Percentiles rank a stretch among this genome's conserved stretches.
These are phyloP conservation scores for Sinocyclocheilus grahami DNA, from an alignment of 2,113 vertebrate genomes.

Conservation along the genomic window DNA sequence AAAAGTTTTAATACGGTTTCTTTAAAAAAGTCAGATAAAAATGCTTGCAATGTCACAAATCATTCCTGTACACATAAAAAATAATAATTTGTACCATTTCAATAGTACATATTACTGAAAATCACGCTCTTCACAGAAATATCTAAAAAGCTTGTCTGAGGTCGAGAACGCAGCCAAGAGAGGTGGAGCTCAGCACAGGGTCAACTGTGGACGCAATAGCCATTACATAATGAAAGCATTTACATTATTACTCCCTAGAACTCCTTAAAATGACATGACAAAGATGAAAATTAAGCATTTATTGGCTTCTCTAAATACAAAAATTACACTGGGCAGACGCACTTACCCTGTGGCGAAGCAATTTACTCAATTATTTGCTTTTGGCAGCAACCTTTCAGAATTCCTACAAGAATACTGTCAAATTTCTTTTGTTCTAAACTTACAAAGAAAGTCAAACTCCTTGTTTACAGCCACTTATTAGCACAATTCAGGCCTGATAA, in stretches of 20 bases:
- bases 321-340: not conserved
- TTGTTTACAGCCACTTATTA: not conserved
- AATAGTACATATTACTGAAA: not conserved
- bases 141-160: not conserved
- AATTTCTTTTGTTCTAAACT: not conserved
- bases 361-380: not conserved
- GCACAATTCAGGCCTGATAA: conserved; percentile 7
- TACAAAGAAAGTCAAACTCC: not conserved
- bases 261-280: not conserved
- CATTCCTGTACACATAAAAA: not conserved
- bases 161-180: not conserved
- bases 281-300: conserved; percentile 2
- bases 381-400: not conserved
- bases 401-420: not conserved
- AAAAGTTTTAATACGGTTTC: not conserved
- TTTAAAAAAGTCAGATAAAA: not conserved
- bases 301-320: not conserved
- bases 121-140: not conserved
- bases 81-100: not conserved
- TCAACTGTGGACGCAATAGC: not conserved
- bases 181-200: not conserved
- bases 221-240: not conserved
- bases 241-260: not conserved
- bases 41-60: not conserved
- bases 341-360: not conserved